Conservation (phyloP, 2,113 vertebrate species). For the Pontoporia blainvillei region DNA sequence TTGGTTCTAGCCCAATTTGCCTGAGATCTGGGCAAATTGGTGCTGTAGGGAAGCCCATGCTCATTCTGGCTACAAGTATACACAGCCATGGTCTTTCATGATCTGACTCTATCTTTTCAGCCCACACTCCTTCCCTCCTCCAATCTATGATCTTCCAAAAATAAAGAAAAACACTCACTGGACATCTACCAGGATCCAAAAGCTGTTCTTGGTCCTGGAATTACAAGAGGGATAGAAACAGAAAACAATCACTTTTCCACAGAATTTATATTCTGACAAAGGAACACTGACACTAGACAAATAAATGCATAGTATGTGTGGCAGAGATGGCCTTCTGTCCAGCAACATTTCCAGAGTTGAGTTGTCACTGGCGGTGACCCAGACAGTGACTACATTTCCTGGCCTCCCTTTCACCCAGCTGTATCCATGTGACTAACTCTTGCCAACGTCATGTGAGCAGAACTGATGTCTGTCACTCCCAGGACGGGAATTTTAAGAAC, state of each 20-base stretch:
- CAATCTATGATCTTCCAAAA: not conserved
- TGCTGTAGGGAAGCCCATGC: not conserved
- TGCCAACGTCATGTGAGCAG: not conserved
- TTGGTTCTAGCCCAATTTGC: conserved; percentile 21
- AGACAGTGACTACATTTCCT: not conserved
- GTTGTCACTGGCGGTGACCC: not conserved
- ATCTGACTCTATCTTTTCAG: not conserved
- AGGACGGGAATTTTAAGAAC: not conserved
- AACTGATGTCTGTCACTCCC: not conserved
- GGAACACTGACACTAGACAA: not conserved
- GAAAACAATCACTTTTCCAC: not conserved
- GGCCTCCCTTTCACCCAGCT: not conserved
- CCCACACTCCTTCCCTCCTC: not conserved
- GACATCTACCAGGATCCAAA: not conserved
- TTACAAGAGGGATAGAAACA: not conserved
- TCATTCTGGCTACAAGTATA: not conserved
- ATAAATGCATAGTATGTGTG: not conserved
- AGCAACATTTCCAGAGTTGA: not conserved
- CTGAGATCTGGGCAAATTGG: not conserved
- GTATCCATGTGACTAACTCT: not conserved
- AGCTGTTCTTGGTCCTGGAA: not conserved
- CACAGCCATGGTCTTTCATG: not conserved
- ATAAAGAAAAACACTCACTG: not conserved
- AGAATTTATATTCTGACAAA: not conserved
- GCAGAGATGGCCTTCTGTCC: not conserved